Base-by-base conservation (phyloP, 1,140 invertebrate species). In the Drosophila biarmipes region DNA sequence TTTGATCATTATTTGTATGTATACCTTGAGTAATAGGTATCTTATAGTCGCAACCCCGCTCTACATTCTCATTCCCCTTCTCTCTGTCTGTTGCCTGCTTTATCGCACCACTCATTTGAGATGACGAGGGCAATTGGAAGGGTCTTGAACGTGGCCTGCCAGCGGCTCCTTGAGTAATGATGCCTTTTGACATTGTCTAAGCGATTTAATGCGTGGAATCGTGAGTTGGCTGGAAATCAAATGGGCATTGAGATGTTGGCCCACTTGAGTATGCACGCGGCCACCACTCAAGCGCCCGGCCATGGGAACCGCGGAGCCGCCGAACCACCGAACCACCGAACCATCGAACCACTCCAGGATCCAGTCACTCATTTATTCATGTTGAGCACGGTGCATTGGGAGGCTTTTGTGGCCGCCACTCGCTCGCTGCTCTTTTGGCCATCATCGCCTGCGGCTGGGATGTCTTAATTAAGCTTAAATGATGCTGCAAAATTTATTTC, bases 401-500 rank as follows among this genome's bases (percentile, higher is more conserved):
- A 45, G 45, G 73, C 63, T 69, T 85, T 85, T 85, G 82, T 81
- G 71, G 79, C 53, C 31, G 59, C 43, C 24, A 19, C 46, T 51
- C 52, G 37, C 46, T 61, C 61, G 21, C 21, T 42, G 51, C 48
- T 56, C 42, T 73, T 61, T 63, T 73, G 67, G 45, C 37, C 53
- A 52, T 75, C 71, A 78, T 73, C 73, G 66, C 52, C 63, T 89
- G 78, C 56, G 84, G 84, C 71, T 67, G 79, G 69, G 71, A 58
- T 76, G 73, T 89, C 85, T 89, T 89, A 89, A 89, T 89, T 89
- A 89, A 89, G 84, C 84, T 90, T 89, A 89, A 89, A 89, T 89
- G 85, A 89, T 89, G 85, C 84, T 90, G 84, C 84, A 89, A 89
- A 84, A 89, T 89, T 89, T 89, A 89, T 90, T 89, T 89, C 84